Evolutionary conservation across 2,888 invertebrate genomes (phyloP).

Genomic region (Fissipunctia ypsillon): DNA sequence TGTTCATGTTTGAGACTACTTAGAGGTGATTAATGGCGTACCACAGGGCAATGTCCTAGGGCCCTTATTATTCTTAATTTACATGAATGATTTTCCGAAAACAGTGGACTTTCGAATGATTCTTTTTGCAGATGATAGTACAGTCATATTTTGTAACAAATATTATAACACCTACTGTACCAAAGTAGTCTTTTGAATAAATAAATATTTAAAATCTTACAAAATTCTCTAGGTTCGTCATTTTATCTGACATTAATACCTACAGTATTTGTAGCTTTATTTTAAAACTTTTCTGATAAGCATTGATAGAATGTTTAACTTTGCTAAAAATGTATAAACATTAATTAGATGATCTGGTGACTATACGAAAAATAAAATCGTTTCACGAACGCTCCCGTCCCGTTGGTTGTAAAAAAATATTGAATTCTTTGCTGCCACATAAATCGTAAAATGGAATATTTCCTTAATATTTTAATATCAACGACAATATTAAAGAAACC

Average conservation of each 20-base stretch:
- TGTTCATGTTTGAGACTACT: too few relatives aligned
- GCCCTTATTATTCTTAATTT: too few relatives aligned
- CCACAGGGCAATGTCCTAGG: too few relatives aligned
- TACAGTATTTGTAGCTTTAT: not conserved
- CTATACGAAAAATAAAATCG: not conserved
- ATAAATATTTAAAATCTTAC: not conserved
- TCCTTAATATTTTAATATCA: constrained; percentile 45
- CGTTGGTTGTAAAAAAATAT: constrained; percentile 28
- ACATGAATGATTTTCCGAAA: too few relatives aligned
- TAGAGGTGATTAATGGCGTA: too few relatives aligned
- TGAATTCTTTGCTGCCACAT: constrained; percentile 14
- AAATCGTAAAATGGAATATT: constrained; percentile 26
- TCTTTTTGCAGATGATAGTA: too few relatives aligned
- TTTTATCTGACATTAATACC: not conserved
- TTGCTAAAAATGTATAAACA: not conserved
- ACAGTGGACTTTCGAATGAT: too few relatives aligned
- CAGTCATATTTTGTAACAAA: too few relatives aligned
- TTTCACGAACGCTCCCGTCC: not conserved
- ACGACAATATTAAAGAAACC: constrained; percentile 17
- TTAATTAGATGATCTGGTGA: not conserved
- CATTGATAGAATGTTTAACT: not conserved
- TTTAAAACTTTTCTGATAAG: not conserved
- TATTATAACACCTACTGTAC: too few relatives aligned
- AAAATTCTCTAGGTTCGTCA: not conserved
- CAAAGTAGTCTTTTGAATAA: too few relatives aligned